Evolutionary conservation across 2,113 vertebrate genomes (phyloP).

Genomic region (Neoarius graeffei): DNA sequence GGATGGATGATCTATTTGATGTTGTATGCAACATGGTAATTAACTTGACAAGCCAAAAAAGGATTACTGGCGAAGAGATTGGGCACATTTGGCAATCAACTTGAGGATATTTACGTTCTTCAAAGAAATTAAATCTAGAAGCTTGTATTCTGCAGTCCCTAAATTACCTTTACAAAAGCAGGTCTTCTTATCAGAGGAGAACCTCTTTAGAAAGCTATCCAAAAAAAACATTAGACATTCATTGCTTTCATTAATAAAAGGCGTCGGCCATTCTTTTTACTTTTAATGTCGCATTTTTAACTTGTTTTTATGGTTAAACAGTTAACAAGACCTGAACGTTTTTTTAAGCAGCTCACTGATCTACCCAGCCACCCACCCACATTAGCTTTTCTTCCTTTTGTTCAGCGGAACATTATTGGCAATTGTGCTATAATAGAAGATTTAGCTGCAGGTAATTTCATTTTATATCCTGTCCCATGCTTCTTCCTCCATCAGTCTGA

Average conservation of each 20-base stretch:
- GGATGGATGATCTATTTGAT: no score
- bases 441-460: constrained; percentile 32
- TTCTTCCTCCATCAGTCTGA: background rate
- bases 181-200: background rate
- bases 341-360: background rate
- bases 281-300: background rate
- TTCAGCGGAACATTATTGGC: background rate
- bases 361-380: background rate
- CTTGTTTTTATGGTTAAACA: background rate
- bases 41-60: no score
- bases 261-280: background rate
- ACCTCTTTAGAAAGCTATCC: background rate
- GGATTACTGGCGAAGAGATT: no score
- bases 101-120: no score
- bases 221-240: background rate
- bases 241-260: background rate
- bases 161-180: background rate
- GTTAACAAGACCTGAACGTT: no score
- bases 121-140: no score
- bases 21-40: no score
- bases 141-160: no score
- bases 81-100: no score
- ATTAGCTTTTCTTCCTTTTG: background rate
- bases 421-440: constrained; percentile 1
- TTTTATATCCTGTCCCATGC: constrained; percentile 7